Evolutionary conservation across 92 coral and sea anemone genomes (phyloP), one percentile per base, ranked within the genome.

Genomic region (Phenganax marumi): DNA sequence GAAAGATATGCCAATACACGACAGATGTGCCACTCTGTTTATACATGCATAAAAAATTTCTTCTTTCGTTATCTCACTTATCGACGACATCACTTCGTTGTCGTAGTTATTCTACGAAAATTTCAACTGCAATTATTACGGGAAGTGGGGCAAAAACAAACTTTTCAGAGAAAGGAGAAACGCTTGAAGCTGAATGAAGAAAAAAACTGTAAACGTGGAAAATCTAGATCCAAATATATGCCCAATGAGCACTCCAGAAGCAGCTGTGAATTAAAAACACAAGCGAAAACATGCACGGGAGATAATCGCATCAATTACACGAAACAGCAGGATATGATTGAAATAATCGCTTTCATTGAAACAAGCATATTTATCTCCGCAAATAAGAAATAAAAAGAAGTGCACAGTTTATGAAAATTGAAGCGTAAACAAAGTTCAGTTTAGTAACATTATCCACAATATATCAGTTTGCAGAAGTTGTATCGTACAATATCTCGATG

Each of bases 401-500:
- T 56, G 63, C 19, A n/a, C 7, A 6, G 63, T 6, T n/a, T 56
- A 56, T 33, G 65, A 18, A 58, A 58, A 8, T 14, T 8, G 65
- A 16, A 6, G n/a, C n/a, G 65, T 23, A 50, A 54, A 21, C 8
- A n/a, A 24, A 55, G 12, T 12, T 53, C 17, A 14, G 26, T 23
- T 24, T 49, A 47, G 25, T 77, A 23, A 19, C 64, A 26, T 86
- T 55, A n/a, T 78, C 43, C 22, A 21, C 19, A 12, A 50, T 18
- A 46, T 18, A 8, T 8, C 8, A 94, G 98, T 94, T 86, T 94
- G 98, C 80, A 89, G 92, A 58, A 90, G 97, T 78, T 94, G 98
- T 72, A 90, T 94, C 25, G 90, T 94, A 21, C 91, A 90, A 55
- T 77, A 89, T 86, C 83, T 94, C 14, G 90, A 91, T 63, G 92